Base-by-base conservation (phyloP, 2,113 vertebrate species). In the Proterorhinus semilunaris region DNA sequence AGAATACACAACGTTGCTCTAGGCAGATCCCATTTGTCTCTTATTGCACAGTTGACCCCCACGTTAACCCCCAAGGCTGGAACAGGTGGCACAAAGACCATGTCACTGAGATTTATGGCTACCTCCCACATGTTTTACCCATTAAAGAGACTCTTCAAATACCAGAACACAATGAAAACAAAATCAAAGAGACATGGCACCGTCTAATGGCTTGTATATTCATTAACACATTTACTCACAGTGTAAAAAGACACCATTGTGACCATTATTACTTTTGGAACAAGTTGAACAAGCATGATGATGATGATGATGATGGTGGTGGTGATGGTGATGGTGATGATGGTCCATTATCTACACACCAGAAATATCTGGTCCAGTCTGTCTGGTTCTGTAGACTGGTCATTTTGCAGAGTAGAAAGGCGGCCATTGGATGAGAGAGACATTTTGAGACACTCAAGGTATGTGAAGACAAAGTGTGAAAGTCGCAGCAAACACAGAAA, bases 61-160 rank as follows among this genome's bases (percentile, higher is more conserved):
- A 6, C 8, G 58, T 61, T 45, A 58, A 44, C 58, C 58, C 58
- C 13, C 13, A 13, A 45, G 58, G 58, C 58, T 45, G 75, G 54
- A 91, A 90, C 88, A 89, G 87, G 88, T 91, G 89, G 83, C 80
- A 72, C 82, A 83, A 61, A 73, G 77, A 67, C 79, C 53, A 10
- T 66, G 76, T 63, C 5, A 11, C 65, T 71, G 3, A 71, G 79
- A 87, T 88, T 88, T 88, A 89, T 68, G 74, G 53, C 66, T 66
- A 80, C 66, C 83, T 84, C 81, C 83, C 87, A 87, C 68, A 81
- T 91, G 87, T 87, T 90, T 76, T 78, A 81, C 76, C 84, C 83
- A 88, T 91, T 89, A 80, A 50, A 50, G 69, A 66, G 74, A 81
- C 73, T 70, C 72, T 71, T 70, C 43, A 74, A 75, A 80, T 70